Conservation (phyloP, 2,113 vertebrate genomes). For the Charadrius vociferus region DNA sequence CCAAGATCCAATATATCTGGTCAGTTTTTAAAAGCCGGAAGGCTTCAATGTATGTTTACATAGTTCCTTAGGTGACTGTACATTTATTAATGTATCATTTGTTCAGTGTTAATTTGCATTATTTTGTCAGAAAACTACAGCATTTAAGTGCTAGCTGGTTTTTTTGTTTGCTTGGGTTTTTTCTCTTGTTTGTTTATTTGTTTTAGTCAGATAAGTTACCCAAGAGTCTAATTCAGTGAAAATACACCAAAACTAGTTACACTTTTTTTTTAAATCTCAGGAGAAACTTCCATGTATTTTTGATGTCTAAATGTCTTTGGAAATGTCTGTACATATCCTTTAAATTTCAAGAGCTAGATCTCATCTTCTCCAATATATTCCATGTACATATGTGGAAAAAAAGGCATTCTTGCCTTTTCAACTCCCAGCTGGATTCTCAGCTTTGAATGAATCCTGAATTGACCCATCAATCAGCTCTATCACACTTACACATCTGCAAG, state of each 20-base stretch:
- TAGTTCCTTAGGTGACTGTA: not conserved
- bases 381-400: not conserved
- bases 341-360: not conserved
- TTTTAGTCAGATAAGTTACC: not conserved
- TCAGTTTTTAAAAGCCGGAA: not conserved
- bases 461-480: not conserved
- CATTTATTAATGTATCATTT: not conserved
- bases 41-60: not conserved
- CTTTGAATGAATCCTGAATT: slow-evolving; percentile 4
- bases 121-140: not conserved
- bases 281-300: not conserved
- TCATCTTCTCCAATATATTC: not conserved
- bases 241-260: not conserved
- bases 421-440: slow-evolving; percentile 4
- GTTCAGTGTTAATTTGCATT: not conserved
- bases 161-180: not conserved
- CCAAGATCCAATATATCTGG: not conserved
- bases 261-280: not conserved
- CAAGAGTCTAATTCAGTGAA: not conserved
- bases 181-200: not conserved
- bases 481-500: slow-evolving; percentile 39
- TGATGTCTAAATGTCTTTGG: not conserved
- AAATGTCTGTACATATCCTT: not conserved
- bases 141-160: not conserved
- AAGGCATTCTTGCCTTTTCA: slow-evolving; percentile 9